Percentiles rank a stretch among this genome's conserved stretches.
Conservation (phyloP, 2,113 vertebrate genomes). For the Alethe diademata region DNA sequence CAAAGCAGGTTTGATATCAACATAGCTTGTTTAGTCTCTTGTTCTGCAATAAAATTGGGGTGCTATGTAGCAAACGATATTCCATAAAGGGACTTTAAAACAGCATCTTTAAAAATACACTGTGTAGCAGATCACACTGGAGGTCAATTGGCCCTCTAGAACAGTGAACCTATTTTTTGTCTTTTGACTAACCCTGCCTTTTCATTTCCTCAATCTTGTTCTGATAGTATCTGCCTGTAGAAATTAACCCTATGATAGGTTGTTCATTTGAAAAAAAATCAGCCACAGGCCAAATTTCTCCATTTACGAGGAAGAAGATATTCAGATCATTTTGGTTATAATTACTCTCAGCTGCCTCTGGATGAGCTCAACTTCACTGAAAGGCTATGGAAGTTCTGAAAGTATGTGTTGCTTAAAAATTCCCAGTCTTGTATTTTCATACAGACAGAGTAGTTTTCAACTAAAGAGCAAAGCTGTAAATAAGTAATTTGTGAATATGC, state of each 20-base stretch:
- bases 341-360: background rate
- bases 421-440: background rate
- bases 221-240: background rate
- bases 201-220: background rate
- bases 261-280: background rate
- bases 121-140: background rate
- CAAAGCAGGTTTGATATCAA: background rate
- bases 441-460: background rate
- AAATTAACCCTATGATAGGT: background rate
- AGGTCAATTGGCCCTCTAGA: background rate
- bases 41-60: background rate
- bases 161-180: background rate
- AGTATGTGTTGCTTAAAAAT: background rate
- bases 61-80: background rate
- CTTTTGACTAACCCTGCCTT: background rate
- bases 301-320: background rate
- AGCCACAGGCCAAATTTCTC: background rate
- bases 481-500: background rate
- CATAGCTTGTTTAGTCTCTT: background rate
- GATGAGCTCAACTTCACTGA: background rate
- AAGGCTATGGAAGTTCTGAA: background rate
- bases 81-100: background rate
- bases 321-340: background rate
- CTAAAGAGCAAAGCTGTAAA: background rate
- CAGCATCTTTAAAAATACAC: background rate